Conservation (phyloP, 1,140 invertebrate species). For the Listronotus bonariensis region DNA sequence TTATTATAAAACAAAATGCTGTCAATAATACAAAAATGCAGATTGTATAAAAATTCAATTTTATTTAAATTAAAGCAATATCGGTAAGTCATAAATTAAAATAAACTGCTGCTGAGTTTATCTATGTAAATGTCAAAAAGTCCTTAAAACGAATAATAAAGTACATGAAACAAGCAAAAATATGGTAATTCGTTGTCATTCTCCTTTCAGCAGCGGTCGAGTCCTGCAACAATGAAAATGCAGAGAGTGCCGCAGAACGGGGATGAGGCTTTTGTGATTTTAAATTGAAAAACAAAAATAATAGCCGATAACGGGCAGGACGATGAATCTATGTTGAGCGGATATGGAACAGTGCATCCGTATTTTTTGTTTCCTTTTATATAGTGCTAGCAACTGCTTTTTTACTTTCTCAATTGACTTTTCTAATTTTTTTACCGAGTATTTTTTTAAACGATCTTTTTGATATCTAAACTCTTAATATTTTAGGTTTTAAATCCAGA, state of each 20-base stretch:
- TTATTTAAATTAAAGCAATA: no score
- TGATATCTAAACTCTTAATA: no score
- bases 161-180: no score
- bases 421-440: background rate
- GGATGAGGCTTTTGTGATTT: conserved; percentile 20
- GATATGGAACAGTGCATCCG: conserved; percentile 18
- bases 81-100: no score
- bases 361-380: conserved; percentile 14
- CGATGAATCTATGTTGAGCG: conserved; percentile 22
- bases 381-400: background rate
- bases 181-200: background rate
- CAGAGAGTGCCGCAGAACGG: conserved; percentile 14
- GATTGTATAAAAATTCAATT: no score
- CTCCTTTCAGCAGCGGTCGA: conserved; percentile 7
- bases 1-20: no score
- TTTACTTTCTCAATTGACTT: conserved; percentile 12
- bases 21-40: no score
- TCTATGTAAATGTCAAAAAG: no score
- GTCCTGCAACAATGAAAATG: conserved; percentile 17
- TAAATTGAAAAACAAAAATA: conserved; percentile 34
- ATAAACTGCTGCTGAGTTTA: no score
- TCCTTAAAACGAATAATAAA: no score
- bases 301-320: conserved; percentile 23
- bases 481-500: no score
- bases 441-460: no score